Percentiles rank a stretch among this genome's conserved stretches.
phyloP scores from a whole-genome alignment of 2,113 vertebrate species.

The Pitta sordida region DNA sequence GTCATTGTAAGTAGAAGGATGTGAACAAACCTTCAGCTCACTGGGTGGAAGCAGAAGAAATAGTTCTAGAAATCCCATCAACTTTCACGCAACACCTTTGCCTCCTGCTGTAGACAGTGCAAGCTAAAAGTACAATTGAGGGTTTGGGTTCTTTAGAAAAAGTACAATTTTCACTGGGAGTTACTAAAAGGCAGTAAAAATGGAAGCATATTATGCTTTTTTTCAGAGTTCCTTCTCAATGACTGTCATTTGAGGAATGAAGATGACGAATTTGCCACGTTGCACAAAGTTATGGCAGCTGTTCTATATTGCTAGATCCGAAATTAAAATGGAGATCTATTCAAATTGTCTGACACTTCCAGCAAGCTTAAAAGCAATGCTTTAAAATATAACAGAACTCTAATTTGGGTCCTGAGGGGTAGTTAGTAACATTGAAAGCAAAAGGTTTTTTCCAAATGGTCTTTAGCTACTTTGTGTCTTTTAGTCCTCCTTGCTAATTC shows the following conservation, averaged over 20 bases:
- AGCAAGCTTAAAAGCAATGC: conserved; percentile 46
- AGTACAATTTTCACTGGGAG: not conserved
- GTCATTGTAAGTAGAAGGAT: not conserved
- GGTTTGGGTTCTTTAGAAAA: not conserved
- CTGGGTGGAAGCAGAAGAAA: not conserved
- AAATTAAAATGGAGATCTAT: conserved; percentile 60
- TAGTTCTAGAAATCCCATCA: not conserved
- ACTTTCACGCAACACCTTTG: not conserved
- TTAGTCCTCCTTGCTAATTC: not conserved
- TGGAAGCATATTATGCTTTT: not conserved
- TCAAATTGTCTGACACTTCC: conserved; percentile 56
- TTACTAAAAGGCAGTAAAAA: conserved; percentile 37
- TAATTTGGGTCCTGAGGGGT: conserved; percentile 25
- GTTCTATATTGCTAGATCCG: conserved; percentile 39
- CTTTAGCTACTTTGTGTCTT: conserved; percentile 23
- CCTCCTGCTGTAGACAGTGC: not conserved
- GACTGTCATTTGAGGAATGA: conserved; percentile 25
- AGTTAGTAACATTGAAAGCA: conserved; percentile 19
- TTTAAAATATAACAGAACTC: conserved; percentile 49
- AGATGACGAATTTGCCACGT: conserved; percentile 28
- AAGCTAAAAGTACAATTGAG: not conserved
- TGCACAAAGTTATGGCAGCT: conserved; percentile 58
- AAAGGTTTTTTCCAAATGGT: conserved; percentile 5
- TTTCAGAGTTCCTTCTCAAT: not conserved
- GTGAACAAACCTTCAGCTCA: not conserved